These are phyloP conservation scores for Petrocephalus schoutedeni DNA, from an alignment of 2,797 vertebrate species.

Conservation along the genomic window DNA sequence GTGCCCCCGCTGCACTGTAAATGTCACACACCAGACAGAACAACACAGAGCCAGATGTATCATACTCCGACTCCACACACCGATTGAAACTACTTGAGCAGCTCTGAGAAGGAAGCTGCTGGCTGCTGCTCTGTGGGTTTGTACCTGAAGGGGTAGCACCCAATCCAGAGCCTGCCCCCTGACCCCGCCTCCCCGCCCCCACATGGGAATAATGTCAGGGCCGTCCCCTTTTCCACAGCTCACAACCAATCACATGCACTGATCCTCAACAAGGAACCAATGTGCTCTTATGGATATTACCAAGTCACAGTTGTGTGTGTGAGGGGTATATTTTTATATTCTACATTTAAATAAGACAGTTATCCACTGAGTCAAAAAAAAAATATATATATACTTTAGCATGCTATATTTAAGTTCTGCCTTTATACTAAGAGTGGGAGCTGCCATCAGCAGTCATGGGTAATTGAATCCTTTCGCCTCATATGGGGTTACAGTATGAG, in stretches of 20 bases:
- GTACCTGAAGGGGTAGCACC: neutral
- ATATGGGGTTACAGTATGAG: slow-evolving; percentile 1
- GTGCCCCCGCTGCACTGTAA: neutral
- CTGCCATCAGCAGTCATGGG: neutral
- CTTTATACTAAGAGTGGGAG: neutral
- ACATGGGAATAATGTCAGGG: neutral
- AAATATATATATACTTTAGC: neutral
- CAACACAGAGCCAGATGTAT: neutral
- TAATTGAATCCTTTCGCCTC: slow-evolving; percentile 3
- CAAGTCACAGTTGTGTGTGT: neutral
- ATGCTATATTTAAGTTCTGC: slow-evolving; percentile 16
- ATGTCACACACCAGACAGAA: neutral
- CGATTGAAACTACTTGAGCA: neutral
- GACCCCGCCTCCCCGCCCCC: neutral
- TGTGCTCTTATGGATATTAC: neutral
- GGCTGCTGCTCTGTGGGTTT: neutral
- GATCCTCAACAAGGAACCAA: neutral
- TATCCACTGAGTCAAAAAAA: slow-evolving; percentile 21
- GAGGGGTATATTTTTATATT: neutral
- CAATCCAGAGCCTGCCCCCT: neutral
- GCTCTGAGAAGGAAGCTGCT: neutral
- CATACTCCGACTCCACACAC: neutral
- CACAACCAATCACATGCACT: neutral
- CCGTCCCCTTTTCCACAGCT: neutral
- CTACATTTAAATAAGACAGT: slow-evolving; percentile 21